Conservation (phyloP, 2,888 invertebrate species). For the Drosophila rubida region DNA sequence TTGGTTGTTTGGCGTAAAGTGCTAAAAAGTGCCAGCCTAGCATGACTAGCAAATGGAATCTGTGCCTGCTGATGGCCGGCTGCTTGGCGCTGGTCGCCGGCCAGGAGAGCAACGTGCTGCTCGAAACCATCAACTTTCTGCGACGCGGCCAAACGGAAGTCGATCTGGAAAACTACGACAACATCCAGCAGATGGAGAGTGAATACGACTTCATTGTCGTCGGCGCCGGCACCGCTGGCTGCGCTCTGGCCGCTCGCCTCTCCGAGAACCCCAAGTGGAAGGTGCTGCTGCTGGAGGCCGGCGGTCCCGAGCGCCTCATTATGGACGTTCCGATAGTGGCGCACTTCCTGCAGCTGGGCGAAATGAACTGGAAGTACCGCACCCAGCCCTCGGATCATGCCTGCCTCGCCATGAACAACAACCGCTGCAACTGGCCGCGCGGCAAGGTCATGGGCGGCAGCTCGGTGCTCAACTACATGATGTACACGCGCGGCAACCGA, state of each 20-base stretch:
- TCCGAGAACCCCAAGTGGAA: slow-evolving; percentile 89
- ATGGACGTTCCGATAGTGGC: slow-evolving; percentile 92
- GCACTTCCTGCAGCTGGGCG: slow-evolving; percentile 89
- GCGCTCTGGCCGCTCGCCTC: slow-evolving; percentile 90
- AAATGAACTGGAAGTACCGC: slow-evolving; percentile 92
- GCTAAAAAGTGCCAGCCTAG: slow-evolving; percentile 16
- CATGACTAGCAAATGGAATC: slow-evolving; percentile 26
- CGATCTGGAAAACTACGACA: slow-evolving; percentile 82
- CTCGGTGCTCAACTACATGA: slow-evolving; percentile 92
- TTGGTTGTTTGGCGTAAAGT: background rate
- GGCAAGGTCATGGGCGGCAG: slow-evolving; percentile 94
- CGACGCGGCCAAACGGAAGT: slow-evolving; percentile 82
- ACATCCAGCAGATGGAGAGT: slow-evolving; percentile 67
- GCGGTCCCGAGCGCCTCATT: slow-evolving; percentile 88
- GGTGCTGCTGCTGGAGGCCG: slow-evolving; percentile 90
- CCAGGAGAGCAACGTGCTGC: slow-evolving; percentile 73
- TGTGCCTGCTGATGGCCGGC: slow-evolving; percentile 27
- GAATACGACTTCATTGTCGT: slow-evolving; percentile 92
- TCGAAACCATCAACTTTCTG: slow-evolving; percentile 81
- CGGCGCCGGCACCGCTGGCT: slow-evolving; percentile 93
- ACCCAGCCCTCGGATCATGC: slow-evolving; percentile 90
- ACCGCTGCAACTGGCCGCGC: slow-evolving; percentile 91
- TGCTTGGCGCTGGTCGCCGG: slow-evolving; percentile 19
- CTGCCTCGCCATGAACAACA: slow-evolving; percentile 91
- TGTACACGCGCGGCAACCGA: slow-evolving; percentile 90